Conservation (phyloP, 2,888 invertebrate genomes). For the Lasius fuliginosus region DNA sequence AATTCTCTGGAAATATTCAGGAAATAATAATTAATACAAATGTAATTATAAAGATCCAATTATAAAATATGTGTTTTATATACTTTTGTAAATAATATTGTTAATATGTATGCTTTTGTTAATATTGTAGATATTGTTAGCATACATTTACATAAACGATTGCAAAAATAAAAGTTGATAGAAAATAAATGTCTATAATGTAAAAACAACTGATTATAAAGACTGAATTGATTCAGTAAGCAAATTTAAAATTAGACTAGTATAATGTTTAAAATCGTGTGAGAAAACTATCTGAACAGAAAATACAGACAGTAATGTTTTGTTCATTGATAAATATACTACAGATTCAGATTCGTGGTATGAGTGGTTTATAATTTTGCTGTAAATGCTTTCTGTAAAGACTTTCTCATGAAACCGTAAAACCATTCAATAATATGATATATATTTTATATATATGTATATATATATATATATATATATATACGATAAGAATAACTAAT, state of each 20-base stretch:
- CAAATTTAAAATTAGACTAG: background rate
- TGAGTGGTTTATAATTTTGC: too few species aligned
- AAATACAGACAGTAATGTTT: background rate
- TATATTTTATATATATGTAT: too few species aligned
- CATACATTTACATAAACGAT: slow-evolving; percentile 3
- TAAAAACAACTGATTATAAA: background rate
- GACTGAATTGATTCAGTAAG: background rate
- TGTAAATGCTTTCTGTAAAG: too few species aligned
- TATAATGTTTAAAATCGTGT: background rate
- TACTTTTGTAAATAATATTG: slow-evolving; percentile 3
- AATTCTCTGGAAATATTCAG: background rate
- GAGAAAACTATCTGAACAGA: background rate
- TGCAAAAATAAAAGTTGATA: background rate
- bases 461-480: too few species aligned
- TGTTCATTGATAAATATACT: too few species aligned
- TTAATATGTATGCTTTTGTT: background rate
- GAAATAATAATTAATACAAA: background rate
- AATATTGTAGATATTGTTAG: slow-evolving; percentile 15
- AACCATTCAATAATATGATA: too few species aligned
- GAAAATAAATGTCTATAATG: background rate
- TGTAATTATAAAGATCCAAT: background rate
- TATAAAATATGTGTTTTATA: background rate
- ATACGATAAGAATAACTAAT: too few species aligned
- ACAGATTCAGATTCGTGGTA: too few species aligned
- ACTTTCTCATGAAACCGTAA: too few species aligned